Conservation (phyloP, 2,113 vertebrate genomes). For the Microcebus ravelobensis region DNA sequence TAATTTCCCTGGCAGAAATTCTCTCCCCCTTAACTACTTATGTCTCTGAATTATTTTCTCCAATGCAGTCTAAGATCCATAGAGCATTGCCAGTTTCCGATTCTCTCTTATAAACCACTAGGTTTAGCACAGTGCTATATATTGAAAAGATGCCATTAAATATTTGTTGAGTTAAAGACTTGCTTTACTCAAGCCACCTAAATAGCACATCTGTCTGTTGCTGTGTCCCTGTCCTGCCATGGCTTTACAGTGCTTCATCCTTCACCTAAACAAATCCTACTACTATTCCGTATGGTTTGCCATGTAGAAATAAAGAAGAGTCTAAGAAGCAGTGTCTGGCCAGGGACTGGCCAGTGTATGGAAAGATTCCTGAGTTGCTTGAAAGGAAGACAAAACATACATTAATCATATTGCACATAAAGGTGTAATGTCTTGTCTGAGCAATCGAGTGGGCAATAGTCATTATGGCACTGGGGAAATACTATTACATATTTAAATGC, state of each 20-base stretch:
- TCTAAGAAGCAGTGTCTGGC: neutral
- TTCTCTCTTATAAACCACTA: neutral
- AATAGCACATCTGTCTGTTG: neutral
- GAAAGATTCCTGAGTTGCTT: neutral
- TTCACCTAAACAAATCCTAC: conserved; percentile 34
- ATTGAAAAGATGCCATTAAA: conserved; percentile 4
- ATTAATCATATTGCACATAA: neutral
- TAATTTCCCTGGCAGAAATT: conserved; percentile 27
- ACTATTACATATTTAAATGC: neutral
- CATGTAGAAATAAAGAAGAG: neutral
- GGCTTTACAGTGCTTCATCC: neutral
- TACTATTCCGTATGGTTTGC: neutral
- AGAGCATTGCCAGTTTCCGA: neutral
- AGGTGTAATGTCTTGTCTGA: neutral
- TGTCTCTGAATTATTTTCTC: conserved; percentile 42
- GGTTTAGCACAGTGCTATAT: neutral
- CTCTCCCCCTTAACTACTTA: conserved; percentile 27
- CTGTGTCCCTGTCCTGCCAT: neutral
- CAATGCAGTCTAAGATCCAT: neutral
- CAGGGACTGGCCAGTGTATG: neutral
- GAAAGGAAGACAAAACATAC: neutral
- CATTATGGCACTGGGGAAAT: neutral
- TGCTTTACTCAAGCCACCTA: conserved; percentile 6
- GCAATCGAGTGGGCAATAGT: neutral
- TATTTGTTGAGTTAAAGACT: neutral